Base-by-base conservation (phyloP, 2,888 invertebrate genomes). In the Papilio elwesi region DNA sequence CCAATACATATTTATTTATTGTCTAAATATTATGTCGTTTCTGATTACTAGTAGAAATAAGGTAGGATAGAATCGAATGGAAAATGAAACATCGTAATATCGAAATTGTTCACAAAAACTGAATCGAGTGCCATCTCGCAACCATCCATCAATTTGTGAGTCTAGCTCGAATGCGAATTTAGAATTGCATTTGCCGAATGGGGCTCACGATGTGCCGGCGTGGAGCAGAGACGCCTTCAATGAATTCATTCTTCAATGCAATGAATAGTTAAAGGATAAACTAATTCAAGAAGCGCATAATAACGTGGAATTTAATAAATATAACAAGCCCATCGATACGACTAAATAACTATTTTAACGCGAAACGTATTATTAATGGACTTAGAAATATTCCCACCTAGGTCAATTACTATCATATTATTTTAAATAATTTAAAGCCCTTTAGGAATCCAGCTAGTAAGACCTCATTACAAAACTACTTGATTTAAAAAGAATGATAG, bases 141-240 rank as follows among this genome's bases (percentile, higher is more conserved):
- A 15, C 65, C 65, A 57, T 65, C 49, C 70, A 65, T 65, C 59
- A 43, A 62, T 62, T 62, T 62, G 43, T 62, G 43, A 43, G 59
- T 62, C 59, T 62, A 43, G n/a, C 15, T 62, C 13, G 15, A 43
- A 62, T 43, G n/a, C 9, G 59, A 43, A 62, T 62, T 62, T 62
- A 15, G 43, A 62, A 43, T 15, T 62, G 59, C 59, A 59, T 59
- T 59, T 9, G 26, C 26, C 26, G 43, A 38, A 38, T n/a, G 59
- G 51, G 52, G 59, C 59, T 59, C 38, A 38, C 43, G 43, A 6
- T 59, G 59, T 13, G n/a, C n/a, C 11, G 10, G 43, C 13, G 59
- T 59, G 10, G 36, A 36, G 11, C n/a, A 36, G 43, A 43, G 43
- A 62, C 15, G n/a, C 6, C 6, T 59, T 38, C 38, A 59, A 55